Evolutionary conservation across 1,140 invertebrate genomes (phyloP), one percentile per base, ranked within the genome.

Genomic region (Pteromalus puparum): DNA sequence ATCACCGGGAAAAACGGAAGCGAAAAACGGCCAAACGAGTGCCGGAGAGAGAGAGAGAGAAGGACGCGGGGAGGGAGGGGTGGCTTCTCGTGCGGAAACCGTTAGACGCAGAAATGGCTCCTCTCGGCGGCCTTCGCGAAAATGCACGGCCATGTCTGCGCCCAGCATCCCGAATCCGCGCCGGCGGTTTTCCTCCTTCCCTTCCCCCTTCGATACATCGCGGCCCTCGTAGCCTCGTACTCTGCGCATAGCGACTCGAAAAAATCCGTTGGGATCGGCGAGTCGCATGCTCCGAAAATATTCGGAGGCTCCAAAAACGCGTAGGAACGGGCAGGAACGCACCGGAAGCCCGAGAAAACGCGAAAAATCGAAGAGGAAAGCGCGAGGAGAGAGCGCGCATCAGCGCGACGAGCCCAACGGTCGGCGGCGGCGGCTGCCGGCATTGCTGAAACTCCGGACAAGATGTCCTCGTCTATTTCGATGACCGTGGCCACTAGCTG

Each of bases 101-200:
- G 83, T 85, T 85, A 85, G 65, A 74, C 30, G 61, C 79, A 77
- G 38, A 81, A 80, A 85, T 85, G 83, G 83, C 83, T 81, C 61
- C 79, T 81, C 67, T 70, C 67, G 24, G 4, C 12, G 9, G 24
- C 67, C 10, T 74, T 74, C 3, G 38, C 73, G 73, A 74, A 74
- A 74, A 74, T 74, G 67, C 67, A 70, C 28, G 21, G 73, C 34
- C 30, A 38, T 30, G 73, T 12, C 68, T 72, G 68, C 68, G 26
- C 26, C 68, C 26, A 30, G 68, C 68, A 72, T 72, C 26, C 30
- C 30, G 30, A 61, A 28, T 30, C 28, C 26, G 67, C 67, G 67
- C 67, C 53, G 53, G 53, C 53, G 53, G 53, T 61, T 61, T 42
- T 34, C 67, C 67, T 70, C 24, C 67, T 70, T 6, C 1, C 67